Conservation (phyloP, 1,140 invertebrate species). For the Pseudoatta argentina region DNA sequence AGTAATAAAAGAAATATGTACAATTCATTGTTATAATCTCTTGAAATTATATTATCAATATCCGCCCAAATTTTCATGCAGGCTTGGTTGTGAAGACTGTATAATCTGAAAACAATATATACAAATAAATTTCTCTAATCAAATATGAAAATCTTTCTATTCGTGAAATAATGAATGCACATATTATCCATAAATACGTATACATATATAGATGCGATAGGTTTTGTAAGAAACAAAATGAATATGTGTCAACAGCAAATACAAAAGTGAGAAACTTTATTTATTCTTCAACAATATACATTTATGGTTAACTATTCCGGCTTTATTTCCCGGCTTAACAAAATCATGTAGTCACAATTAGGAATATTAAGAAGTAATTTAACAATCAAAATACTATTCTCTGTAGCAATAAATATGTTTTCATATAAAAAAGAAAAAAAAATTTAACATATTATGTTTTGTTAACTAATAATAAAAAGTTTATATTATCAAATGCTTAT, state of each 20-base stretch:
- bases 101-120: constrained; percentile 75
- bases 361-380: constrained; percentile 34
- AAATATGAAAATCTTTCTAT: background rate
- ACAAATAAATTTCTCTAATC: constrained; percentile 57
- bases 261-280: constrained; percentile 72
- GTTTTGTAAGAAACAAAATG: constrained; percentile 40
- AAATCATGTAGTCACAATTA: constrained; percentile 59
- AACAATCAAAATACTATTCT: constrained; percentile 40
- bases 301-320: constrained; percentile 24
- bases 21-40: constrained; percentile 34
- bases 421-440: constrained; percentile 31
- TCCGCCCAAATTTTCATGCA: constrained; percentile 49
- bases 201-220: constrained; percentile 29
- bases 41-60: constrained; percentile 51
- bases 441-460: background rate
- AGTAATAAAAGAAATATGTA: constrained; percentile 38
- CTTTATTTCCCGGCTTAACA: constrained; percentile 20
- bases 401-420: constrained; percentile 31
- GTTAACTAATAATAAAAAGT: constrained; percentile 54
- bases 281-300: constrained; percentile 73
- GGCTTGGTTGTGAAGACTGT: constrained; percentile 55
- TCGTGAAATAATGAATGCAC: background rate
- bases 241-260: constrained; percentile 45
- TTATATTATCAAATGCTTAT: constrained; percentile 46
- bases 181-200: background rate